phyloP scores from a whole-genome alignment of 2,113 vertebrate genomes.

The Nerophis lumbriciformis region DNA sequence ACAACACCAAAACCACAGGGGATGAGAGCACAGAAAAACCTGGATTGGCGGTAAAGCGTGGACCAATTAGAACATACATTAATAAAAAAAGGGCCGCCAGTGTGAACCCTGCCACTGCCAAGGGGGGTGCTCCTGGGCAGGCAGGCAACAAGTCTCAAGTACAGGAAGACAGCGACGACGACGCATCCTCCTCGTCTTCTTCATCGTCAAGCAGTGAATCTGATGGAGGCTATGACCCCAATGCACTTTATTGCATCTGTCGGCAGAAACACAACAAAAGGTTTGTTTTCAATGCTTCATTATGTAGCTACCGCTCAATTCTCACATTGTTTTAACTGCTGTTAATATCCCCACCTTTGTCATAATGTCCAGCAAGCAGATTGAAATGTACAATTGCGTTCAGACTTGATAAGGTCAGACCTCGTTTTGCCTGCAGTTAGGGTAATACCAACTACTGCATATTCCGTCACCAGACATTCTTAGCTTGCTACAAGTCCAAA shows the following conservation, averaged over 20 bases:
- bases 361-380: too few species aligned
- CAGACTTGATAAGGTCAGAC: too few species aligned
- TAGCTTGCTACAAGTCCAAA: too few species aligned
- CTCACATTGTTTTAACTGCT: not conserved
- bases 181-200: slow-evolving; percentile 40
- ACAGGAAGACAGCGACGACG: not conserved
- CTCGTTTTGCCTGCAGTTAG: too few species aligned
- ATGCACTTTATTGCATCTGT: slow-evolving; percentile 91
- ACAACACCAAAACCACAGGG: slow-evolving; percentile 5
- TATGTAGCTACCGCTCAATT: not conserved
- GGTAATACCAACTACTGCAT: too few species aligned
- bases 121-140: slow-evolving; percentile 26
- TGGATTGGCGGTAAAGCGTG: slow-evolving; percentile 45
- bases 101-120: slow-evolving; percentile 44
- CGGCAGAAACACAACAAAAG: slow-evolving; percentile 96
- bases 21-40: slow-evolving; percentile 54
- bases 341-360: not conserved
- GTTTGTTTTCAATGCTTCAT: slow-evolving; percentile 57
- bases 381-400: too few species aligned
- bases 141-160: slow-evolving; percentile 28
- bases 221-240: slow-evolving; percentile 87
- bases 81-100: slow-evolving; percentile 46
- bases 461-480: too few species aligned
- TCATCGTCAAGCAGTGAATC: slow-evolving; percentile 70
- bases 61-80: slow-evolving; percentile 62